These are phyloP conservation scores for Drosophila tristis DNA, from an alignment of 1,140 invertebrate species.

Conservation along the genomic window DNA sequence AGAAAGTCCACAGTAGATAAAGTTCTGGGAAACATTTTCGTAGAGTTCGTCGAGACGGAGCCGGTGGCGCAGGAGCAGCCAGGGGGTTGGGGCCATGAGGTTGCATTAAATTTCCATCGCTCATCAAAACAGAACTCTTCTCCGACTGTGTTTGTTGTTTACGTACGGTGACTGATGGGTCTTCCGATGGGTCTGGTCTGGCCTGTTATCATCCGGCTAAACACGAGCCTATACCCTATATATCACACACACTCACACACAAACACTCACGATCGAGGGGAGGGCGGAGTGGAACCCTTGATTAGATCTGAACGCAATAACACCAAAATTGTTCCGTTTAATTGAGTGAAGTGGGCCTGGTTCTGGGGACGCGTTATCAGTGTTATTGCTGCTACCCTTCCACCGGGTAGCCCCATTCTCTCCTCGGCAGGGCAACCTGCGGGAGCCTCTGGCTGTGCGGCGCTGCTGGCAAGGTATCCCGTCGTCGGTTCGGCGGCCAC, in stretches of 20 bases:
- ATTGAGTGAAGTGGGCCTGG: conserved; percentile 64
- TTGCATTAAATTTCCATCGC: background rate
- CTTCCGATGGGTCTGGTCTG: background rate
- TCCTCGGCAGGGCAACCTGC: background rate
- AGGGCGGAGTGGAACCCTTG: conserved; percentile 11
- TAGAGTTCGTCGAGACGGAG: background rate
- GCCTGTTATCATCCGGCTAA: conserved; percentile 28
- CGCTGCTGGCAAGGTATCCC: background rate
- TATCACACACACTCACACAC: background rate
- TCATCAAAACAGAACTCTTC: conserved; percentile 11
- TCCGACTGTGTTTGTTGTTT: conserved; percentile 9
- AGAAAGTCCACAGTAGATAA: conserved; percentile 65
- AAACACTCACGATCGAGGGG: background rate
- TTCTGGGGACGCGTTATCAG: conserved; percentile 15
- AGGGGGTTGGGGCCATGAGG: background rate
- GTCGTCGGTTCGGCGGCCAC: background rate
- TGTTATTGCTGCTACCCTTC: conserved; percentile 32
- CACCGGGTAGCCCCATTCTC: background rate
- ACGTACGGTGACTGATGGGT: background rate
- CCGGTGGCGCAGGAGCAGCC: background rate
- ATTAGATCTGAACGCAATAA: conserved; percentile 49
- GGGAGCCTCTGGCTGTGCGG: background rate
- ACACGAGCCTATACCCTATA: conserved; percentile 4
- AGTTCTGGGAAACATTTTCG: conserved; percentile 49
- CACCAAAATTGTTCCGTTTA: conserved; percentile 72